Evolutionary conservation across 2,113 vertebrate species (phyloP).

Genomic region (Condylura cristata): DNA sequence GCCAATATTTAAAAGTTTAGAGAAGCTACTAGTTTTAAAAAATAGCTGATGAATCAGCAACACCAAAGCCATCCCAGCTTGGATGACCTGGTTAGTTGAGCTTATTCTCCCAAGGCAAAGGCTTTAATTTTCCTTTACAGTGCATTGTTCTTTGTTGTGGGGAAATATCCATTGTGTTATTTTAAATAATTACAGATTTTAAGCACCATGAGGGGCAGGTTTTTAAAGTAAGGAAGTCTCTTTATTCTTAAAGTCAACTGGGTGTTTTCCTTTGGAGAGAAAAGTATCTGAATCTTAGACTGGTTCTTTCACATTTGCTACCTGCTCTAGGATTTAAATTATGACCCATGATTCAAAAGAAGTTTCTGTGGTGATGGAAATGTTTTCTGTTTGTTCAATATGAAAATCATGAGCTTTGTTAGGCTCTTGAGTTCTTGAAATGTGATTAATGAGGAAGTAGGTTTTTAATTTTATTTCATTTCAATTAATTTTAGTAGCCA

Average conservation of each 20-base stretch:
- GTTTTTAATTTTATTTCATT: background rate
- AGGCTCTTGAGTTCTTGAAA: no score
- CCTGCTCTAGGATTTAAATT: background rate
- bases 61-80: background rate
- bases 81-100: rapidly evolving
- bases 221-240: background rate
- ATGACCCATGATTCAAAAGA: rapidly evolving
- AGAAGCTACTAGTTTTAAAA: background rate
- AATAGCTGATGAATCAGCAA: background rate
- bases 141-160: background rate
- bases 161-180: background rate
- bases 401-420: background rate
- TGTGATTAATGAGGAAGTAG: no score
- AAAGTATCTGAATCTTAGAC: background rate
- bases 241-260: background rate
- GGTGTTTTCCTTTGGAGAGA: background rate
- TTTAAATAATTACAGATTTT: background rate
- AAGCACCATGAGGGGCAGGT: background rate
- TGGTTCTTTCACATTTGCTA: background rate
- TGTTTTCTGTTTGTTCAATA: background rate
- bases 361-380: background rate
- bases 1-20: background rate
- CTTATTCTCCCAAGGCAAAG: background rate
- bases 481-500: background rate
- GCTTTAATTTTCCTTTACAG: background rate